Percentiles rank a stretch among this genome's conserved stretches.
These are phyloP conservation scores for Rotaria socialis DNA, from an alignment of 2,888 invertebrate species.

Conservation along the genomic window DNA sequence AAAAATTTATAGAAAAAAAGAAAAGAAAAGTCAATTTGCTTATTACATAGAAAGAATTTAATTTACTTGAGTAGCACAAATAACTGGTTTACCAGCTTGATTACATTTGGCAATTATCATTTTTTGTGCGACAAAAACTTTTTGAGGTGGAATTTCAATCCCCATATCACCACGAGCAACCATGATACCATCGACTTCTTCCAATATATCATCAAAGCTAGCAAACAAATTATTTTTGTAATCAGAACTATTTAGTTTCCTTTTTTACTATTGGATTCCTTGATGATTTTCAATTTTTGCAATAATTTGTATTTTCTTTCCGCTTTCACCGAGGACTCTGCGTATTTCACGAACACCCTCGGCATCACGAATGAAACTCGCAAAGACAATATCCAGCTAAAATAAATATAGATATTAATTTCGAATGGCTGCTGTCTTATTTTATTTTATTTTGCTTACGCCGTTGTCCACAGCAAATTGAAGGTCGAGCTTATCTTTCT, in stretches of 20 bases:
- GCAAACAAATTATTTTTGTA: background rate
- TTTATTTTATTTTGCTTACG: conserved; percentile 51
- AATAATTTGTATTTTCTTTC: conserved; percentile 86
- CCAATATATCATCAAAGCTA: conserved; percentile 81
- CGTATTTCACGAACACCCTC: conserved; percentile 82
- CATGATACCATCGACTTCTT: conserved; percentile 91
- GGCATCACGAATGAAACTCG: conserved; percentile 90
- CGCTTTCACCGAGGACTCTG: conserved; percentile 71
- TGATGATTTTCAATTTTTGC: conserved; percentile 99
- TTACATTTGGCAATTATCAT: conserved; percentile 96
- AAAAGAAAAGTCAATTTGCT: conserved; percentile 60
- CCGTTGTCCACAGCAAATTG: conserved; percentile 81
- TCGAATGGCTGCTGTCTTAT: too few species aligned
- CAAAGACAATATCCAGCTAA: conserved; percentile 80
- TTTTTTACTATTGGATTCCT: conserved; percentile 64
- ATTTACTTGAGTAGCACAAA: conserved; percentile 76
- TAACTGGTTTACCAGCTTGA: conserved; percentile 86
- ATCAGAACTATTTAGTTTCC: background rate
- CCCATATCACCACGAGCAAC: conserved; percentile 95
- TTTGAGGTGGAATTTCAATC: conserved; percentile 91
- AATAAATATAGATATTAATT: conserved; percentile 61
- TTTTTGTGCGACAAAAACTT: conserved; percentile 84
- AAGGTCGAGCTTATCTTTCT: conserved; percentile 86
- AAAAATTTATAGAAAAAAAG: background rate
- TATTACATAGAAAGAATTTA: background rate